A percentile compares a stretch with the other conserved stretches of the same genome.
Conservation (phyloP, 2,888 invertebrate genomes). For the Tenthredo distinguenda region DNA sequence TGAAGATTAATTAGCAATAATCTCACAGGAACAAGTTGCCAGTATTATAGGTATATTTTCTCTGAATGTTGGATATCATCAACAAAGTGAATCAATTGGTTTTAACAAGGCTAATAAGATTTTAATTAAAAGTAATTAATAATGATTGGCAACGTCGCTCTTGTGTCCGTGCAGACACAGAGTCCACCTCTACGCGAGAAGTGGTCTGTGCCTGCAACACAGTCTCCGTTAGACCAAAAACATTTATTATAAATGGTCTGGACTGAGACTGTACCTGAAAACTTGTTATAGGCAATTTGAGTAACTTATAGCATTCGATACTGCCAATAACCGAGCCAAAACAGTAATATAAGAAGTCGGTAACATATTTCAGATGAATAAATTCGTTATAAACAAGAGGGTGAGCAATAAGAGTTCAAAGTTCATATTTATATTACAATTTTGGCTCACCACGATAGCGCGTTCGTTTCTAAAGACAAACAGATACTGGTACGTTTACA, state of each 20-base stretch:
- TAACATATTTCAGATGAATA: background rate
- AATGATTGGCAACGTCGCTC: conserved; percentile 67
- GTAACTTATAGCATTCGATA: conserved; percentile 46
- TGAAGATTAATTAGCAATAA: conserved; percentile 75
- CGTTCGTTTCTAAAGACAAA: conserved; percentile 23
- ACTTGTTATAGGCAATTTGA: conserved; percentile 79
- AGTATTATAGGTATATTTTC: conserved; percentile 39
- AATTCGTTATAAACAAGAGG: background rate
- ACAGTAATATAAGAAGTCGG: background rate
- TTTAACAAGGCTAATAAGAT: background rate
- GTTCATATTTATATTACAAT: background rate
- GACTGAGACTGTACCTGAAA: conserved; percentile 81
- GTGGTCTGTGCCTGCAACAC: conserved; percentile 81
- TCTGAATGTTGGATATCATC: background rate
- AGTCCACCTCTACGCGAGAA: conserved; percentile 80
- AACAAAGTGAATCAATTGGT: background rate
- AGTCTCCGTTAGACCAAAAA: conserved; percentile 71
- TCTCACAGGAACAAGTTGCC: conserved; percentile 72
- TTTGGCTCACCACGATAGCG: conserved; percentile 13
- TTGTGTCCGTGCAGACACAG: conserved; percentile 80
- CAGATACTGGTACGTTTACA: conserved; percentile 14
- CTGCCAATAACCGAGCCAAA: conserved; percentile 31
- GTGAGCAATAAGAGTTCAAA: background rate
- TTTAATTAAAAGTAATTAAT: background rate
- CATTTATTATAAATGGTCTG: conserved; percentile 62